Evolutionary conservation across 2,888 invertebrate genomes (phyloP).

Genomic region (Hydraecia micacea): DNA sequence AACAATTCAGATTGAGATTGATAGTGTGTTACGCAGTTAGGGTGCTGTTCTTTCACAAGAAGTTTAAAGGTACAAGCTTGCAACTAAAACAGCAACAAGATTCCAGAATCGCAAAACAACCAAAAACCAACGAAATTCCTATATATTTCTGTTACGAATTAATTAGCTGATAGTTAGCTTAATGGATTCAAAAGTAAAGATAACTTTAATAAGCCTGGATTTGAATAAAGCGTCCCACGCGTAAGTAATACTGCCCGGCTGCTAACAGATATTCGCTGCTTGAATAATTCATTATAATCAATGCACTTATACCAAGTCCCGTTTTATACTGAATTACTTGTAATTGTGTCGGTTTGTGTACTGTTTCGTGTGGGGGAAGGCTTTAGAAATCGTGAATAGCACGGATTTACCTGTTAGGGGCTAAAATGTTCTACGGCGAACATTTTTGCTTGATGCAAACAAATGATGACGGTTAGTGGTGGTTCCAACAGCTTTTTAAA

Average conservation of each 20-base stretch:
- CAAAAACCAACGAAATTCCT: slow-evolving; percentile 37
- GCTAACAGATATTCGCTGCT: slow-evolving; percentile 74
- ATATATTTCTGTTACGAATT: slow-evolving; percentile 65
- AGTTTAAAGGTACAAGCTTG: too few relatives aligned
- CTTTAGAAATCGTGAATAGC: slow-evolving; percentile 22
- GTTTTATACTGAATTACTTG: slow-evolving; percentile 69
- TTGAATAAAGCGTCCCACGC: slow-evolving; percentile 80
- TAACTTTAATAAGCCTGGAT: slow-evolving; percentile 81
- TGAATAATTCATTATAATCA: slow-evolving; percentile 89
- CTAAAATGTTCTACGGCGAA: too few relatives aligned
- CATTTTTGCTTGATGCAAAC: not conserved
- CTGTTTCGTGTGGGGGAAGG: slow-evolving; percentile 40
- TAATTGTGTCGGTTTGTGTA: slow-evolving; percentile 48
- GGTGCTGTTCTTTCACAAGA: not conserved
- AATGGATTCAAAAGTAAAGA: slow-evolving; percentile 80
- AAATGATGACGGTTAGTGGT: not conserved
- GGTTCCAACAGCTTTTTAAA: too few relatives aligned
- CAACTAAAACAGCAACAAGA: slow-evolving; percentile 21
- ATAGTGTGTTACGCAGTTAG: too few relatives aligned
- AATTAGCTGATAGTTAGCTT: slow-evolving; percentile 78
- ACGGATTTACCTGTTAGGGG: not conserved
- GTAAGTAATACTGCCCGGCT: slow-evolving; percentile 63
- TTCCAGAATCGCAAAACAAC: slow-evolving; percentile 31
- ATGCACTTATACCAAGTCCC: slow-evolving; percentile 80
- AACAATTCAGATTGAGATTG: too few relatives aligned